These are phyloP conservation scores for Spheniscus mendiculus DNA, from an alignment of 2,113 vertebrate species.

Conservation along the genomic window DNA sequence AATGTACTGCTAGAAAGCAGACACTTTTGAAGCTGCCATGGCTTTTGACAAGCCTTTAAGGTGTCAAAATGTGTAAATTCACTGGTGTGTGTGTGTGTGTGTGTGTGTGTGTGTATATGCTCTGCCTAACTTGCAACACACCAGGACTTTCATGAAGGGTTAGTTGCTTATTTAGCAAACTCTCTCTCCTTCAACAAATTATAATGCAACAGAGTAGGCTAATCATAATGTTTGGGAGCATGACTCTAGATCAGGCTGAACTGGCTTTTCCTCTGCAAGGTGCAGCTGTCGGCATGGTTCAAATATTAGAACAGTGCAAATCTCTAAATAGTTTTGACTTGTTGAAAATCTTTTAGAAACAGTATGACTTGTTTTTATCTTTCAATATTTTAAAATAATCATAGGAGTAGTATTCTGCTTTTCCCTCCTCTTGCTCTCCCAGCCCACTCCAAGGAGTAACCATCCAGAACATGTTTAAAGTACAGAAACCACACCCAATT, in stretches of 20 bases:
- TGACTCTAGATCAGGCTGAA: background rate
- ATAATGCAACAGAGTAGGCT: background rate
- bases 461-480: background rate
- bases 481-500: background rate
- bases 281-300: background rate
- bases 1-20: background rate
- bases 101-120: background rate
- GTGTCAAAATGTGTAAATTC: constrained; percentile 29
- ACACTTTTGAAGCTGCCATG: constrained; percentile 33
- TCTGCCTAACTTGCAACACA: background rate
- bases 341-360: background rate
- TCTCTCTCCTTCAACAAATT: background rate
- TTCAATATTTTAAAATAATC: background rate
- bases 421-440: background rate
- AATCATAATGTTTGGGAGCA: background rate
- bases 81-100: background rate
- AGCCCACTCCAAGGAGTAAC: background rate
- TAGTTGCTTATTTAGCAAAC: constrained; percentile 35
- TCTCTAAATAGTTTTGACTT: background rate
- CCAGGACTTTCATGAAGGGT: background rate
- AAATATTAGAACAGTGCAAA: background rate
- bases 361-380: background rate
- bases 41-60: constrained; percentile 50
- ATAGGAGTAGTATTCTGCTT: background rate
- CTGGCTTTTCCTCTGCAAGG: background rate